Evolutionary conservation across 2,113 vertebrate species (phyloP).

Genomic region (Sturnus vulgaris): DNA sequence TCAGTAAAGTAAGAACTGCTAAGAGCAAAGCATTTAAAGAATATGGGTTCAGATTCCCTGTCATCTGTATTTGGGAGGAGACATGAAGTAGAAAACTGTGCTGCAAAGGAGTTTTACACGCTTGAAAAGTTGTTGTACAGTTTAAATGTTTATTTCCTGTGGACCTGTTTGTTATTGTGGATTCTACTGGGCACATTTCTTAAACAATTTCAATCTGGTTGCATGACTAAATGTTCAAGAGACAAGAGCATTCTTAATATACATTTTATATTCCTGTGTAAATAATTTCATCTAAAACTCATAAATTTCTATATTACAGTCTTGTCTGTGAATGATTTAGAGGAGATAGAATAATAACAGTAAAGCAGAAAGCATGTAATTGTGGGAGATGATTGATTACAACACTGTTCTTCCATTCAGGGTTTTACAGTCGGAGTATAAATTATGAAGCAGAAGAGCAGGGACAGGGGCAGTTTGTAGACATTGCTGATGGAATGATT

Average conservation of each 20-base stretch:
- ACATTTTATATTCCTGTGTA: slow-evolving; percentile 45
- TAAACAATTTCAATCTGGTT: slow-evolving; percentile 30
- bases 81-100: slow-evolving; percentile 11
- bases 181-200: neutral
- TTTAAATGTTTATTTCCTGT: slow-evolving; percentile 43
- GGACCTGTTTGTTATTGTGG: neutral
- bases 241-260: slow-evolving; percentile 36
- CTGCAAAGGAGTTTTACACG: slow-evolving; percentile 10
- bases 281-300: slow-evolving; percentile 60
- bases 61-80: slow-evolving; percentile 34
- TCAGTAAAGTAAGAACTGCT: neutral
- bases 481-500: neutral
- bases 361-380: neutral
- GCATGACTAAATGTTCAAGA: slow-evolving; percentile 28
- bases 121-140: neutral
- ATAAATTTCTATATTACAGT: slow-evolving; percentile 39
- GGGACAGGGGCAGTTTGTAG: neutral
- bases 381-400: slow-evolving; percentile 14
- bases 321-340: slow-evolving; percentile 47
- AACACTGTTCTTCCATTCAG: neutral
- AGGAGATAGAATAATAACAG: slow-evolving; percentile 29
- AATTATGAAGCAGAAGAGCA: slow-evolving; percentile 40
- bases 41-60: slow-evolving; percentile 27
- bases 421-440: neutral
- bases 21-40: slow-evolving; percentile 50